These are phyloP conservation scores for Xyliphius kryptos DNA, from an alignment of 2,113 vertebrate genomes.

Conservation along the genomic window DNA sequence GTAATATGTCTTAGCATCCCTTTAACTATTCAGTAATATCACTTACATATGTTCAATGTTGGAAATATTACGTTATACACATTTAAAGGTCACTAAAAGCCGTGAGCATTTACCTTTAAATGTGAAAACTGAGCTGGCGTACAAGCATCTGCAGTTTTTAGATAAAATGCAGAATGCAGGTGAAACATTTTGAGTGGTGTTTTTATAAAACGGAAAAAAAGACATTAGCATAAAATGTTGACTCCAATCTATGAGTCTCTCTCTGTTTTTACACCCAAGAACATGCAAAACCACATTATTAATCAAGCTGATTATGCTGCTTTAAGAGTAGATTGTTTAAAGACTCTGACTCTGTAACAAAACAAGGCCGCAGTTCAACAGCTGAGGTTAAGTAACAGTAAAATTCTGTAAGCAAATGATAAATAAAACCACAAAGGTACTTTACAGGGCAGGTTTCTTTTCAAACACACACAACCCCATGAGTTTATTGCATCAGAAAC, in stretches of 20 bases:
- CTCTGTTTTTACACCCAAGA: not conserved
- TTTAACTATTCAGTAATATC: not conserved
- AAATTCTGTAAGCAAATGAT: not conserved
- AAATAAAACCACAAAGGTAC: not conserved
- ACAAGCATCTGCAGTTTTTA: not conserved
- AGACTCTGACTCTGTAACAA: not conserved
- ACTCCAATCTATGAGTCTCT: not conserved
- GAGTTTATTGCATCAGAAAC: not conserved
- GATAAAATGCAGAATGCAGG: not conserved
- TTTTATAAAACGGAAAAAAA: not conserved
- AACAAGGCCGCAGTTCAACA: not conserved
- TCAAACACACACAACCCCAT: not conserved
- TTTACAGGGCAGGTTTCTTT: not conserved
- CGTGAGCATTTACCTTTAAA: not conserved
- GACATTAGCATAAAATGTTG: not conserved
- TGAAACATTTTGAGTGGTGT: not conserved
- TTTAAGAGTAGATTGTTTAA: not conserved
- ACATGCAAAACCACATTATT: not conserved
- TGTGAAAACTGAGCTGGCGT: not conserved
- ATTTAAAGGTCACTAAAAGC: not conserved
- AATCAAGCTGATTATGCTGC: not conserved
- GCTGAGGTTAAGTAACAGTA: not conserved
- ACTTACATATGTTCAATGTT: not conserved
- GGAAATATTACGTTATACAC: not conserved
- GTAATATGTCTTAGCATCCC: not conserved